Evolutionary conservation across 1,140 invertebrate species (phyloP).

Genomic region (Oppia nitens): DNA sequence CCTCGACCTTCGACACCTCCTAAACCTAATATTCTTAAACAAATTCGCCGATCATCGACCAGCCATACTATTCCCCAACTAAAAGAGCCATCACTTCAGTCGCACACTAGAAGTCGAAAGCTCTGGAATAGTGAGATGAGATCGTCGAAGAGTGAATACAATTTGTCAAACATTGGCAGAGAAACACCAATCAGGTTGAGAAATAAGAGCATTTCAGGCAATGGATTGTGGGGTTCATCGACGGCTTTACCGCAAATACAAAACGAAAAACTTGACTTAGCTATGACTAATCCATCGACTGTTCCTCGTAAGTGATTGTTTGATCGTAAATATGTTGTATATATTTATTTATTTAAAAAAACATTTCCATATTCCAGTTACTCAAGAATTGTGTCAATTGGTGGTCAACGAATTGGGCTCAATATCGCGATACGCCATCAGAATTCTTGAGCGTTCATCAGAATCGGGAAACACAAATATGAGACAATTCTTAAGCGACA

Average conservation of each 20-base stretch:
- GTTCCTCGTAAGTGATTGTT: slow-evolving; percentile 2
- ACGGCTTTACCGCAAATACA: background rate
- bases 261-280: background rate
- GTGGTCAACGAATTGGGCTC: slow-evolving; percentile 16
- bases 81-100: background rate
- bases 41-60: slow-evolving; percentile 17
- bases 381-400: slow-evolving; percentile 10
- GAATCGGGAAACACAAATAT: slow-evolving; percentile 10
- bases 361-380: slow-evolving; percentile 4
- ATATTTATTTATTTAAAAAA: too few species aligned
- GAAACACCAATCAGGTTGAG: background rate
- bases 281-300: slow-evolving; percentile 8
- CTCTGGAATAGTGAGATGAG: slow-evolving; percentile 16
- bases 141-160: slow-evolving; percentile 18
- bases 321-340: background rate
- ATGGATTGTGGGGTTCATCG: background rate
- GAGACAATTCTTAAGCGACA: background rate
- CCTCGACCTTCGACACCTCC: slow-evolving; percentile 15
- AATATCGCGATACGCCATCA: slow-evolving; percentile 10
- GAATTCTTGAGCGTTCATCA: slow-evolving; percentile 12
- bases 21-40: slow-evolving; percentile 18
- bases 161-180: slow-evolving; percentile 20
- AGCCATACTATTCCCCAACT: background rate
- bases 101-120: background rate
- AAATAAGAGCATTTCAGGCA: slow-evolving; percentile 1